Evolutionary conservation across 2,888 invertebrate genomes (phyloP), one percentile per base, ranked within the genome.

Genomic region (Drosophila nigricruria): DNA sequence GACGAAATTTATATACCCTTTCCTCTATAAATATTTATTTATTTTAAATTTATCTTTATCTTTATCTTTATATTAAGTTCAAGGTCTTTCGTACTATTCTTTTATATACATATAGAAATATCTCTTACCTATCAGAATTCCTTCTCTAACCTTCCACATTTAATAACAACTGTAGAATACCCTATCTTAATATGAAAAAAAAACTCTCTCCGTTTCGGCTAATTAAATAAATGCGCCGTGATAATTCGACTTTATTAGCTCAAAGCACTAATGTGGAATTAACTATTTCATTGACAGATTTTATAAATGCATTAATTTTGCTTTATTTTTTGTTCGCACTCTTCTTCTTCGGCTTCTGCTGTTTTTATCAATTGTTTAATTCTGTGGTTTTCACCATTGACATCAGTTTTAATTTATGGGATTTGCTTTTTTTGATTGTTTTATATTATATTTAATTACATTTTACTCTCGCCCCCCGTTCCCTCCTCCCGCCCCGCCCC

Each of bases 201-300:
- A 14, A 49, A 20, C 14, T 12, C 30, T 49, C 64, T 74, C 56
- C 61, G 60, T 67, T 49, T 49, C 18, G 84, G 76, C 87, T 83
- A 83, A 83, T 83, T 83, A 81, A 83, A 83, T 87, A 83, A 83
- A 87, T 87, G 71, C 68, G 69, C 57, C 49, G 83, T 53, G 83
- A 77, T 83, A 83, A 83, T 83, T 82, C 73, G 79, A 82, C 82
- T 77, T 87, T 87, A 83, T 87, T 83, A 84, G 83, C 76, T 87
- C 68, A 76, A 70, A 68, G 20, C 81, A 76, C 88, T 82, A 84
- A 87, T 70, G 70, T 74, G 85, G 69, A 57, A 83, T 84, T 84
- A 84, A 84, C 88, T 60, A 81, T 86, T 77, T 32, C 69, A 70
- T 34, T 81, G 88, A 84, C 82, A 87, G 82, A 84, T 82, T 84